Base-by-base conservation (phyloP, 1,140 invertebrate species). In the Harlomillsia oculata region DNA sequence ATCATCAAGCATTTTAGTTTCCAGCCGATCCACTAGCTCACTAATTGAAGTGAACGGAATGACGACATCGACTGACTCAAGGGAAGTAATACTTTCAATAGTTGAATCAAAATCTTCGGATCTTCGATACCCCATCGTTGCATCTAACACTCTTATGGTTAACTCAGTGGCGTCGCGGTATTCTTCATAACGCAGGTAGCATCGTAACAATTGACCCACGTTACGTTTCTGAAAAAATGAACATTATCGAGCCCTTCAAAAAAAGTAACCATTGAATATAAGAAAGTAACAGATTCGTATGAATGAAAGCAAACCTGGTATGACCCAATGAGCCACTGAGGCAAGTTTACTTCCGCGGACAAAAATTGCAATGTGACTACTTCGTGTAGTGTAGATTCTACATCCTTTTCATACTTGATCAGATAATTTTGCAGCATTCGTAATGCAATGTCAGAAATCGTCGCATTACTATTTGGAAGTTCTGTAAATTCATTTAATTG, bases 291-390 rank as follows among this genome's bases (percentile, higher is more conserved):
- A 3, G 4, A 34, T 23, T 23, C 9, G 1, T 20, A 29, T 2
- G 14, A 16, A 29, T 9, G 11, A 20, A 52, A 36, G 0, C 23
- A 20, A 53, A 57, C 62, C 50, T 62, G 59, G 41, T 60, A 65
- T n/a, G 60, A 59, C 3, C 60, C 60, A 3, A 62, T 34, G 5
- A 65, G 34, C 63, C 63, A 65, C 14, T 41, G 43, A 5, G 63
- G 63, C 9, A 62, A 20, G 5, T 45, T 6, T 8, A 62, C 34
- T 5, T 45, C 28, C 37, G 49, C 32, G 8, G 34, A 23, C 2
- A 65, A 28, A 0, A 65, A 26, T 32, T 56, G 37, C 16, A 62
- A 11, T n/a, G 60, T 44, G 29, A 53, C 57, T 11, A 41, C 53
- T 41, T 61, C 6, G 37, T 65, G 60, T 0, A 62, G 34, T n/a